These are phyloP conservation scores for Ariolimax columbianus DNA, from an alignment of 2,888 invertebrate species.

Conservation along the genomic window DNA sequence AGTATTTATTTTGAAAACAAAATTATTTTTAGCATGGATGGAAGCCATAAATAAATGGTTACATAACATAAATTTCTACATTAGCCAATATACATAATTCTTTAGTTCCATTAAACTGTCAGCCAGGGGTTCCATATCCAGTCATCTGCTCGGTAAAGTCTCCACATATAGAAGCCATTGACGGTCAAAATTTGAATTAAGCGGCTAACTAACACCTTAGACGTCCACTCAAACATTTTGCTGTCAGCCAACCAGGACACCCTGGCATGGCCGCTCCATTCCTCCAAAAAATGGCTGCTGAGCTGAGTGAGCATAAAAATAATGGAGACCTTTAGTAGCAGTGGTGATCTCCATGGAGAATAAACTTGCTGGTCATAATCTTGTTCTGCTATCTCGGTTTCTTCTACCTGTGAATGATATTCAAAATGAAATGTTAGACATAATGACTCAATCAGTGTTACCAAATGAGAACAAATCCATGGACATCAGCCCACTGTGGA, in stretches of 20 bases:
- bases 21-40: too few species aligned
- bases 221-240: constrained; percentile 59
- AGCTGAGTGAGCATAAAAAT: constrained; percentile 72
- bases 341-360: constrained; percentile 65
- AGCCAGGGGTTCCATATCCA: constrained; percentile 71
- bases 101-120: constrained; percentile 26
- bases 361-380: constrained; percentile 56
- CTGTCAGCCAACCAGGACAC: constrained; percentile 54
- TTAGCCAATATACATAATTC: too few species aligned
- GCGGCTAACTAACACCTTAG: constrained; percentile 64
- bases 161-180: constrained; percentile 69
- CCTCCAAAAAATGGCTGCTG: constrained; percentile 61
- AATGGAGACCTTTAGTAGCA: constrained; percentile 67
- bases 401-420: neutral
- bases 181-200: constrained; percentile 65
- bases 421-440: too few species aligned
- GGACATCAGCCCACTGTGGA: too few species aligned
- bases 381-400: neutral
- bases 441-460: too few species aligned
- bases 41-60: too few species aligned
- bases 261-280: constrained; percentile 59
- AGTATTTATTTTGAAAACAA: too few species aligned
- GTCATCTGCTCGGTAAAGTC: constrained; percentile 67
- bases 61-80: too few species aligned
- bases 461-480: too few species aligned